These are phyloP conservation scores for Meda fulgida DNA, from an alignment of 2,797 vertebrate genomes.

Conservation along the genomic window DNA sequence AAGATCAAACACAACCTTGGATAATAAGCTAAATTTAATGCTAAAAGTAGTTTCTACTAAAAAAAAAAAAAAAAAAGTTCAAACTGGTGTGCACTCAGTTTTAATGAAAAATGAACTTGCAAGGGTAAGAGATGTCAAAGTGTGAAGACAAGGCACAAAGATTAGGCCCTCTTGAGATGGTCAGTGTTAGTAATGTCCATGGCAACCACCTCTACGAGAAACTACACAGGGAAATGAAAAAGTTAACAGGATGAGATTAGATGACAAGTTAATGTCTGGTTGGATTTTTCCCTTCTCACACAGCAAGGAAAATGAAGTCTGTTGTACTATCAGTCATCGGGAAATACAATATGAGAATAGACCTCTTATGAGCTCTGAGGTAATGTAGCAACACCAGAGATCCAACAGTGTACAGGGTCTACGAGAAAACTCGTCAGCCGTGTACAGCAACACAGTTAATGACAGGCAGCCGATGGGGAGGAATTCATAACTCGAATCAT, in stretches of 20 bases:
- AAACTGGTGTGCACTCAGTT: constrained; percentile 58
- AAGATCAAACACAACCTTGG: constrained; percentile 72
- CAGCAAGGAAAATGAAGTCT: constrained; percentile 62
- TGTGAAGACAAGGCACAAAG: constrained; percentile 42
- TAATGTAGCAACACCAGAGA: constrained; percentile 65
- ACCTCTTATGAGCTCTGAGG: constrained; percentile 60
- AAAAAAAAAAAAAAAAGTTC: constrained; percentile 45
- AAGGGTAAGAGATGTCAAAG: constrained; percentile 30
- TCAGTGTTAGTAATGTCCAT: constrained; percentile 59
- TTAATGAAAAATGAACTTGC: constrained; percentile 60
- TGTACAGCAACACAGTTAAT: constrained; percentile 36
- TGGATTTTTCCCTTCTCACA: constrained; percentile 63
- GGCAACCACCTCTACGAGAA: constrained; percentile 62
- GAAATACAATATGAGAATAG: constrained; percentile 66
- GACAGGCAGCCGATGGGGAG: constrained; percentile 7
- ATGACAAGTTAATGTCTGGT: constrained; percentile 67
- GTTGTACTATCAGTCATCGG: constrained; percentile 63
- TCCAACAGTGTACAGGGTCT: constrained; percentile 61
- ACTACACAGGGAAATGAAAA: constrained; percentile 64
- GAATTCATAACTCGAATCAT: constrained; percentile 22
- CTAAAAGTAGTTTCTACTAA: constrained; percentile 67
- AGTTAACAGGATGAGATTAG: constrained; percentile 58
- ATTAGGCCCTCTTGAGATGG: constrained; percentile 54
- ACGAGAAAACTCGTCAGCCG: constrained; percentile 22
- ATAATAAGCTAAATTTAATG: constrained; percentile 69